Evolutionary conservation across 2,888 invertebrate species (phyloP), one percentile per base, ranked within the genome.

Genomic region (Philonicus albiceps): DNA sequence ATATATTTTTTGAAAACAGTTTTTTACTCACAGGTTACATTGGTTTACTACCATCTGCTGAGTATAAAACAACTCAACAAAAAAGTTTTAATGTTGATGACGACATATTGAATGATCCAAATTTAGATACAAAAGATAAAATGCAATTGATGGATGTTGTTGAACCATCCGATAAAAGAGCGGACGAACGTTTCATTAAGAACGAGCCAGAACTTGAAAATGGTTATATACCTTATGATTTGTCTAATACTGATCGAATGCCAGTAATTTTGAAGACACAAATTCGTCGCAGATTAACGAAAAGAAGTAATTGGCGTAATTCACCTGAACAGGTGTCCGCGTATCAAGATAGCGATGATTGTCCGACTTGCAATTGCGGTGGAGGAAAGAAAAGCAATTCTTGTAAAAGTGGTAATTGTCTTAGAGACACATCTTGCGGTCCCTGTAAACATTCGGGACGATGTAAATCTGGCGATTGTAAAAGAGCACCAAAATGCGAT

Each of bases 111-210:
- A 72, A 83, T 3, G 89, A 90, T 87, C 89, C 88, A 1, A 86
- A 88, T 75, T 84, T 89, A 8, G 89, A 81, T 5, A 53, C 87
- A 0, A 55, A 86, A 6, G 89, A 89, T 43, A 89, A 90, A 88
- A 87, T 88, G 11, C 74, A 86, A 2, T 75, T 89, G 4, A 87
- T 89, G 13, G 88, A 89, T 74, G 72, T 85, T 0, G 34, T 89
- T 37, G 75, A 88, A 22, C 4, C 27, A 22, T 0, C 19, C 8
- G 22, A 64, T 27, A 64, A 6, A 7, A 22, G 2, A 27, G 27
- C 73, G 5, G 89, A 88, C 7, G 31, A 8, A 6, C 64, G 78
- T 22, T 49, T 87, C 4, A 37, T 81, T 30, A 73, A 88, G 31
- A 74, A 88, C 1, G 86, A 87, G 22, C 74, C 86, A 7, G 89